Evolutionary conservation across 2,113 vertebrate species (phyloP).

Genomic region (Fulica atra): DNA sequence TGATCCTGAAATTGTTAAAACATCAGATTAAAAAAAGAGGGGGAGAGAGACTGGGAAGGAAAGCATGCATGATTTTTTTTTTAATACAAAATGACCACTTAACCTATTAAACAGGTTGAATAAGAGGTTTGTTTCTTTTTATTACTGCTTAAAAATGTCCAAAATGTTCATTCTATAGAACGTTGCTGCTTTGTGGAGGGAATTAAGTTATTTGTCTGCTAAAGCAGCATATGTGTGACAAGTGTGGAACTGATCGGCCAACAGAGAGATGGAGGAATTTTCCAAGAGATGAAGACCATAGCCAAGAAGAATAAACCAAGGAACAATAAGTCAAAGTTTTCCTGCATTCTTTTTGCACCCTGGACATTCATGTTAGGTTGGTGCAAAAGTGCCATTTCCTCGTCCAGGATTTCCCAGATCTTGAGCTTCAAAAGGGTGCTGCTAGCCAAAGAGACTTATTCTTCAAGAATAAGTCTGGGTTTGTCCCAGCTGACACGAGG

Average conservation of each 20-base stretch:
- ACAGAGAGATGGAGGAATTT: background rate
- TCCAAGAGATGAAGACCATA: background rate
- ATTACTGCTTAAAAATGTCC: background rate
- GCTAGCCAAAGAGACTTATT: background rate
- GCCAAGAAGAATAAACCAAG: background rate
- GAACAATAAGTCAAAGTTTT: background rate
- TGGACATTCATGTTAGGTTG: background rate
- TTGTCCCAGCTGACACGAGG: background rate
- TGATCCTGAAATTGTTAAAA: slow-evolving; percentile 15
- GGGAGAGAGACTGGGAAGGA: background rate
- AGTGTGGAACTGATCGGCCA: slow-evolving; percentile 38
- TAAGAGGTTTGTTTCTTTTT: background rate
- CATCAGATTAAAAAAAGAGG: background rate
- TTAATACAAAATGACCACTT: background rate
- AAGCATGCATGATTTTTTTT: background rate
- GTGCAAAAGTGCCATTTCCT: background rate
- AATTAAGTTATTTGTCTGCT: slow-evolving; percentile 27
- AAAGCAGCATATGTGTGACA: slow-evolving; percentile 17
- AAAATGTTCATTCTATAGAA: background rate
- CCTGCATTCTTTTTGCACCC: background rate
- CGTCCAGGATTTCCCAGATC: background rate
- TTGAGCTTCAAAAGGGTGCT: background rate
- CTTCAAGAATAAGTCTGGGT: background rate
- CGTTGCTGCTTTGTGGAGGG: background rate
- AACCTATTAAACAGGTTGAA: slow-evolving; percentile 2